Evolutionary conservation across 2,113 vertebrate genomes (phyloP).

Genomic region (Malurus melanocephalus): DNA sequence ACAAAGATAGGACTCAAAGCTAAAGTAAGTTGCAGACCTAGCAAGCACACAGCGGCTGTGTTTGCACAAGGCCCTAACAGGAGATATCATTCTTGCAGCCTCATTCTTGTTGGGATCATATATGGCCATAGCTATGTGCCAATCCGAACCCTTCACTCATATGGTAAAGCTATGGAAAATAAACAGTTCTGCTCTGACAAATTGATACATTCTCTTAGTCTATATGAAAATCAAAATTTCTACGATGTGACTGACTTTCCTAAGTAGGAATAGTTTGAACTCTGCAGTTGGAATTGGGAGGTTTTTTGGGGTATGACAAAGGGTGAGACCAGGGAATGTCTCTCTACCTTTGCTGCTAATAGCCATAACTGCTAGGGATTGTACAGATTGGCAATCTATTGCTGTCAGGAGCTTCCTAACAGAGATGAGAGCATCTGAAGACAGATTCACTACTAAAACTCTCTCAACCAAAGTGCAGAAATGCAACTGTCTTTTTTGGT

Average conservation of each 20-base stretch:
- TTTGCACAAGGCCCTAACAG: background rate
- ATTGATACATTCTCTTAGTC: background rate
- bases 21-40: background rate
- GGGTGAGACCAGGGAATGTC: background rate
- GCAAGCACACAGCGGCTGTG: accelerated
- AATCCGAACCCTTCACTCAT: background rate
- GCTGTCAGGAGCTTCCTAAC: background rate
- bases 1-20: background rate
- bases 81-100: background rate
- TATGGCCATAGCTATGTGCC: background rate
- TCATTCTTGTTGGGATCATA: background rate
- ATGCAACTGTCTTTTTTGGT: background rate
- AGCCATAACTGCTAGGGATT: background rate
- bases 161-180: background rate
- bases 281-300: background rate
- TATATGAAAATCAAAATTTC: background rate
- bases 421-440: background rate
- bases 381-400: background rate
- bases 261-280: background rate
- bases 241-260: background rate
- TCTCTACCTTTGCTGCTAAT: background rate
- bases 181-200: background rate
- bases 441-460: background rate
- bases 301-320: background rate
- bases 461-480: background rate